Evolutionary conservation across 2,888 invertebrate genomes (phyloP).

Genomic region (Agriopis marginaria): DNA sequence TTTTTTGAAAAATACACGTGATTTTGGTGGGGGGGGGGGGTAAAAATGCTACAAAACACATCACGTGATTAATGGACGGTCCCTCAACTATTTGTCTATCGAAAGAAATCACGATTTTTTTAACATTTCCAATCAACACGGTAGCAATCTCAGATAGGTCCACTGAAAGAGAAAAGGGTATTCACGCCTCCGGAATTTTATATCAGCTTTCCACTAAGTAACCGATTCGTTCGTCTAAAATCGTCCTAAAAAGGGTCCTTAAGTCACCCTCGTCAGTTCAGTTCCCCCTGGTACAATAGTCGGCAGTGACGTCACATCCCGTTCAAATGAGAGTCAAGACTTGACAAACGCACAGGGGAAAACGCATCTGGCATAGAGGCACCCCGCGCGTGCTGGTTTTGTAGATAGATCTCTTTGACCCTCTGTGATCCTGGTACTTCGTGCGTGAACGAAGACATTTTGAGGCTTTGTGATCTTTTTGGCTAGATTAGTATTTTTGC

Average conservation of each 20-base stretch:
- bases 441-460: slow-evolving; percentile 31
- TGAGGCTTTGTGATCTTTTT: slow-evolving; percentile 13
- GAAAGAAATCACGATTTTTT: slow-evolving; percentile 7
- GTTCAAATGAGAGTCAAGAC: slow-evolving; percentile 47
- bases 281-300: slow-evolving; percentile 43
- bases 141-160: slow-evolving; percentile 12
- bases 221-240: slow-evolving; percentile 38
- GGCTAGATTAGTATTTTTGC: no score
- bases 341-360: slow-evolving; percentile 37
- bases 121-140: slow-evolving; percentile 8
- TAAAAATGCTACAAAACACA: no score
- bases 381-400: slow-evolving; percentile 33
- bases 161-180: slow-evolving; percentile 26
- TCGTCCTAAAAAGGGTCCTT: slow-evolving; percentile 39
- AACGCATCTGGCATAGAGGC: slow-evolving; percentile 43
- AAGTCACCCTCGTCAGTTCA: slow-evolving; percentile 38
- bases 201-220: slow-evolving; percentile 33
- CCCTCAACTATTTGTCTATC: slow-evolving; percentile 14
- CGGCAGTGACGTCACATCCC: slow-evolving; percentile 45
- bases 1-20: no score
- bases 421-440: slow-evolving; percentile 42
- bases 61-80: no score
- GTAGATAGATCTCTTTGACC: slow-evolving; percentile 40
- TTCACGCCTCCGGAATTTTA: slow-evolving; percentile 32
- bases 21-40: no score